These are phyloP conservation scores for Tetranychus truncatus DNA, from an alignment of 2,888 invertebrate genomes.

Conservation along the genomic window DNA sequence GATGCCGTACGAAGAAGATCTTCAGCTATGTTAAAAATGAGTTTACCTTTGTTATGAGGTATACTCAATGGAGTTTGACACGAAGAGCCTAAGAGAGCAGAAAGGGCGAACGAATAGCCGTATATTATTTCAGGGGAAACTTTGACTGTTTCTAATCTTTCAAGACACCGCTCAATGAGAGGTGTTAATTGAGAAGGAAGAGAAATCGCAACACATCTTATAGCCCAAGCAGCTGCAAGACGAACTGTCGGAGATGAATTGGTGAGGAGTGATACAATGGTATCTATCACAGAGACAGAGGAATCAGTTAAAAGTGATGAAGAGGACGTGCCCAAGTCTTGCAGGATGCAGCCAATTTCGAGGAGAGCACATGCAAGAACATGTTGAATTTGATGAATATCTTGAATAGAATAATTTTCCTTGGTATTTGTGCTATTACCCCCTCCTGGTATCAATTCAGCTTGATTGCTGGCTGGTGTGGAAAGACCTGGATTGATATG, in stretches of 20 bases:
- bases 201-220: slow-evolving; percentile 75
- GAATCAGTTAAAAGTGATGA: slow-evolving; percentile 73
- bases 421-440: not conserved
- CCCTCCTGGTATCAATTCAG: not conserved
- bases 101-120: slow-evolving; percentile 77
- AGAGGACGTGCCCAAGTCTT: slow-evolving; percentile 83
- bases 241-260: slow-evolving; percentile 88
- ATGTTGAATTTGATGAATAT: slow-evolving; percentile 68
- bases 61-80: slow-evolving; percentile 75
- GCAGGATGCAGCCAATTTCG: slow-evolving; percentile 72
- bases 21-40: slow-evolving; percentile 88
- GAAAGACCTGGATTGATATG: not conserved
- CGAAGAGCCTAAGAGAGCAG: slow-evolving; percentile 79
- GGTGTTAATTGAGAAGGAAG: slow-evolving; percentile 86
- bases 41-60: slow-evolving; percentile 87
- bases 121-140: slow-evolving; percentile 51
- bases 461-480: not conserved
- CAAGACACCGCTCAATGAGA: slow-evolving; percentile 69
- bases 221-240: slow-evolving; percentile 81
- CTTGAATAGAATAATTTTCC: slow-evolving; percentile 13
- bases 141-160: slow-evolving; percentile 67
- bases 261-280: slow-evolving; percentile 61
- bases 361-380: slow-evolving; percentile 77
- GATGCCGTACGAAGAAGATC: slow-evolving; percentile 85
- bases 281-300: slow-evolving; percentile 55